Base-by-base conservation (phyloP, 2,888 invertebrate genomes). In the Diploptera punctata region DNA sequence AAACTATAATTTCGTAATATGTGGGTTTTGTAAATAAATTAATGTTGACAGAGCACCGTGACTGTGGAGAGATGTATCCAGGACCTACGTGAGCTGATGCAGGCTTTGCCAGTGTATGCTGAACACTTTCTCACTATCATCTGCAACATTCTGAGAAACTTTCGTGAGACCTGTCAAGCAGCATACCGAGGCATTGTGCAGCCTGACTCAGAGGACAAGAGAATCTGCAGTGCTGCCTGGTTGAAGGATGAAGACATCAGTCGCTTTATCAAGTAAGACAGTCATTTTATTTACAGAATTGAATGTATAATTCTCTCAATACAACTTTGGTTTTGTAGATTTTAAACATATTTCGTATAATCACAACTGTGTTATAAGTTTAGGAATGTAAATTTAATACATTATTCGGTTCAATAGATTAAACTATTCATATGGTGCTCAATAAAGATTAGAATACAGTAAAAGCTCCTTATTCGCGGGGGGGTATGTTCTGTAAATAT, bases 241-340 rank as follows among this genome's bases (percentile, higher is more conserved):
- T 87, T 97, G 0, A 94, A 95, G 77, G 98, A 98, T 83, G 96
- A 96, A 79, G 98, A 98, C 81, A 97, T 98, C 74, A 95, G 93
- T 80, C 85, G 97, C 69, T 95, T 97, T 83, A 88, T 98, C 78
- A 95, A 94, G 90, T 90, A 87, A 77, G 83, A 24, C 78, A 3
- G n/a, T 82, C 49, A n/a, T 31, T 18, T 67, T 31, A n/a, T n/a
- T n/a, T n/a, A n/a, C n/a, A n/a, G n/a, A n/a, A n/a, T n/a, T n/a
- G n/a, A n/a, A n/a, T n/a, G n/a, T n/a, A n/a, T n/a, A n/a, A n/a
- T n/a, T n/a, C n/a, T n/a, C n/a, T n/a, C n/a, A n/a, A n/a, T n/a
- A n/a, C n/a, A n/a, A n/a, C n/a, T n/a, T n/a, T n/a, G n/a, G n/a
- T n/a, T n/a, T n/a, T n/a, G n/a, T n/a, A n/a, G n/a, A n/a, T n/a